Evolutionary conservation across 2,888 invertebrate species (phyloP).

Genomic region (Alsophila aescularia): DNA sequence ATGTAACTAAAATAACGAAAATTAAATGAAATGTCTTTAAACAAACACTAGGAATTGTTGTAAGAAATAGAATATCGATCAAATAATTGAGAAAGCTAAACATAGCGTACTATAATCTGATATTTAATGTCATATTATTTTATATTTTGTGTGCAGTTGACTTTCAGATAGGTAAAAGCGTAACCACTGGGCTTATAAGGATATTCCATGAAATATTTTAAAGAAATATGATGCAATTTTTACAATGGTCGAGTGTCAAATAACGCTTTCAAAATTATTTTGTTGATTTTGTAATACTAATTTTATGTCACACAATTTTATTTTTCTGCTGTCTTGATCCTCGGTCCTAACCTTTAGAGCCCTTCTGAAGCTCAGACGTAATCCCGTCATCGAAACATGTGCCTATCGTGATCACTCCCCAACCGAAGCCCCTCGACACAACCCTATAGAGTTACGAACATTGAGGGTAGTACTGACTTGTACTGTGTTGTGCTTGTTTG

Average conservation of each 20-base stretch:
- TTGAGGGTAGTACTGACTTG: conserved; percentile 80
- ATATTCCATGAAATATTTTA: neutral
- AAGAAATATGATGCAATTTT: neutral
- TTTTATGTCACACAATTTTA: conserved; percentile 36
- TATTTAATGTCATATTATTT: neutral
- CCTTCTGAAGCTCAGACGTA: conserved; percentile 46
- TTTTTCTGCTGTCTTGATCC: conserved; percentile 36
- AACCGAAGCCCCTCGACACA: conserved; percentile 51
- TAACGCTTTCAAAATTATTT: conserved; percentile 21
- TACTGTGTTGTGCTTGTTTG: conserved; percentile 83
- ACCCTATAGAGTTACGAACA: conserved; percentile 61
- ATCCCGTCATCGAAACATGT: conserved; percentile 48
- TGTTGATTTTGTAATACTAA: conserved; percentile 26
- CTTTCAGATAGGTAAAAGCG: conserved; percentile 14
- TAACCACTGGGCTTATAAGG: neutral
- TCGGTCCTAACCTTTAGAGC: conserved; percentile 44
- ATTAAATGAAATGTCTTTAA: too few species aligned
- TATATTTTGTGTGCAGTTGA: conserved; percentile 7
- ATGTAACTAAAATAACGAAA: too few species aligned
- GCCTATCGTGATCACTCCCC: conserved; percentile 50
- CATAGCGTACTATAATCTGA: too few species aligned
- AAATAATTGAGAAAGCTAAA: too few species aligned
- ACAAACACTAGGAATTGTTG: too few species aligned
- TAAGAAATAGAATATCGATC: neutral
- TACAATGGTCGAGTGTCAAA: neutral